Conservation (phyloP, 2,888 invertebrate genomes). For the Dasypogon diadema region DNA sequence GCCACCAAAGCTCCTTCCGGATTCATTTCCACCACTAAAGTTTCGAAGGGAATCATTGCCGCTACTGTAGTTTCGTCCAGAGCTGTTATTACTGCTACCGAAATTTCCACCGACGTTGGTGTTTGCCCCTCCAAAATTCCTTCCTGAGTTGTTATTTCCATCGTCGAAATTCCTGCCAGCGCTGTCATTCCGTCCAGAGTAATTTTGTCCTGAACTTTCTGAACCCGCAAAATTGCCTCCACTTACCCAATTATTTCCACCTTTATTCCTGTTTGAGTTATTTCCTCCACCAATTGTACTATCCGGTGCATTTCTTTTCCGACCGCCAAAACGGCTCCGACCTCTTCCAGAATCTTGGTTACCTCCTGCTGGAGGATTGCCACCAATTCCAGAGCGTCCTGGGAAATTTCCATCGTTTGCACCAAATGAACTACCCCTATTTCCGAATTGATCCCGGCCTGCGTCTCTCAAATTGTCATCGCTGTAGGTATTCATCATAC, state of each 20-base stretch:
- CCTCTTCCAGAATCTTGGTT: neutral
- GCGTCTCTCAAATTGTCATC: too few relatives aligned
- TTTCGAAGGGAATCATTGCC: too few relatives aligned
- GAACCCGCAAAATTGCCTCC: neutral
- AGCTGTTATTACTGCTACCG: neutral
- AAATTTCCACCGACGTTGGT: slow-evolving; percentile 1
- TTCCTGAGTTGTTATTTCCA: neutral
- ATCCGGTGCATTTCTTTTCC: neutral
- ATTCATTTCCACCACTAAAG: slow-evolving; percentile 1
- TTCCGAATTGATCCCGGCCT: neutral
- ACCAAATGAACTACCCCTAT: neutral
- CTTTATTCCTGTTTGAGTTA: neutral
- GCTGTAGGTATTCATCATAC: neutral
- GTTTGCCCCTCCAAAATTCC: neutral
- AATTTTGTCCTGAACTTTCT: neutral
- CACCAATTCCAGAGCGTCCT: too few relatives aligned
- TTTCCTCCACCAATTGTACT: neutral
- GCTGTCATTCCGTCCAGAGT: neutral
- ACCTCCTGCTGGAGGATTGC: neutral
- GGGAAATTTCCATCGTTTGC: neutral
- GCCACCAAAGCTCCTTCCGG: neutral
- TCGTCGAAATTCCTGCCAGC: neutral
- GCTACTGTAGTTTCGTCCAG: neutral
- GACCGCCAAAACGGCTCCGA: neutral
- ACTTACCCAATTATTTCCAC: neutral